Evolutionary conservation across 2,888 invertebrate species (phyloP).

Genomic region (Blastobasis lacticolella): DNA sequence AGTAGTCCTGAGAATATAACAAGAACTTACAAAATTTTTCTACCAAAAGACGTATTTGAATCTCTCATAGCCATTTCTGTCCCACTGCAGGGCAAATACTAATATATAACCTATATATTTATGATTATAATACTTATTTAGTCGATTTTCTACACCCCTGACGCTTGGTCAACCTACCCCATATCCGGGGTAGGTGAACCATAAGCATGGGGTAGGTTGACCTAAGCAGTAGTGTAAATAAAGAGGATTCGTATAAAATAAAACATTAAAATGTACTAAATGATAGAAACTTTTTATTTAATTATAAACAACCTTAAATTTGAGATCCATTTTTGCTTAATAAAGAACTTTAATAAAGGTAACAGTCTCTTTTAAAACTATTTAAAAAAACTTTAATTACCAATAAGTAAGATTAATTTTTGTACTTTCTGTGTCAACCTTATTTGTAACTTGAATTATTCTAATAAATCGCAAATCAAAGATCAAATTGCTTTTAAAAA

Average conservation of each 20-base stretch:
- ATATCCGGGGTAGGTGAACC: conserved; percentile 1
- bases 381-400: conserved; percentile 1
- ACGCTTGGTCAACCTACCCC: conserved; percentile 7
- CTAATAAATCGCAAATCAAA: no score
- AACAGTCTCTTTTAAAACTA: background rate
- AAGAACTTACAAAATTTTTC: no score
- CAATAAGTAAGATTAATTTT: conserved; percentile 4
- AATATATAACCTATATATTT: conserved; percentile 3
- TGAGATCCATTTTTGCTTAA: background rate
- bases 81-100: no score
- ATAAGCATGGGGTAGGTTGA: background rate
- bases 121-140: conserved; percentile 3
- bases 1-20: no score
- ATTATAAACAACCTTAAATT: conserved; percentile 3
- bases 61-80: no score
- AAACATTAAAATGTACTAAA: conserved; percentile 5
- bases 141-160: background rate
- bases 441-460: no score
- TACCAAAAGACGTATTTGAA: no score
- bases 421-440: no score
- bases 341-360: background rate
- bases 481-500: no score
- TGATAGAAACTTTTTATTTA: conserved; percentile 5
- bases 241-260: conserved; percentile 4
- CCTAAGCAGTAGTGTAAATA: conserved; percentile 3